phyloP scores from a whole-genome alignment of 2,888 invertebrate genomes.

The Notodonta dromedarius region DNA sequence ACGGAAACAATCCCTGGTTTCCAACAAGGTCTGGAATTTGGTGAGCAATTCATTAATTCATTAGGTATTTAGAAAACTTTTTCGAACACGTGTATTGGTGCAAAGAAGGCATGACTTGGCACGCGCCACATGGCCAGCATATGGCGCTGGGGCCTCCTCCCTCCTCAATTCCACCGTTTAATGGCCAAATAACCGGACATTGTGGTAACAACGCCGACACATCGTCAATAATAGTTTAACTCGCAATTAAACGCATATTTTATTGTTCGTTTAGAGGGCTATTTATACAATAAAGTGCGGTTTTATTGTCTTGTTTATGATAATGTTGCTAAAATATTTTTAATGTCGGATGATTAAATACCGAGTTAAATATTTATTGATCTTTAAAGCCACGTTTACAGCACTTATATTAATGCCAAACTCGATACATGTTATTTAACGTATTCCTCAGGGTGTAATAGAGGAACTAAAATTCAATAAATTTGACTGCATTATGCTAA shows the following conservation, averaged over 20 bases:
- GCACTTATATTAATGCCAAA: too few relatives aligned
- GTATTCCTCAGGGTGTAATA: too few relatives aligned
- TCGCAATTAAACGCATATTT: slow-evolving; percentile 12
- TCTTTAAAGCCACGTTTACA: neutral
- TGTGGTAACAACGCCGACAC: slow-evolving; percentile 45
- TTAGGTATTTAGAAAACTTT: slow-evolving; percentile 29
- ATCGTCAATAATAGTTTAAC: slow-evolving; percentile 25
- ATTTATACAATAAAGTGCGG: neutral
- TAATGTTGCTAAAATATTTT: neutral
- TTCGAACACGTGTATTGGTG: slow-evolving; percentile 46
- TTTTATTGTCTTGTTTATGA: slow-evolving; percentile 1
- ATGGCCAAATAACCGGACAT: slow-evolving; percentile 53
- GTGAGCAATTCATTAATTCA: too few relatives aligned
- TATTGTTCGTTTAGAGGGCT: slow-evolving; percentile 12
- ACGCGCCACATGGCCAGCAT: slow-evolving; percentile 69
- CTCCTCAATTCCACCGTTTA: slow-evolving; percentile 51
- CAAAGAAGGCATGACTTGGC: slow-evolving; percentile 51
- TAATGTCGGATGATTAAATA: neutral
- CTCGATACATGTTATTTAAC: too few relatives aligned
- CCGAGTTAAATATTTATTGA: neutral
- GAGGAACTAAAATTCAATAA: too few relatives aligned
- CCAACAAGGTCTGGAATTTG: too few relatives aligned
- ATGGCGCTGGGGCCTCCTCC: slow-evolving; percentile 48
- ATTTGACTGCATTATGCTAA: too few relatives aligned
- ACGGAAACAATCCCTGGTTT: too few relatives aligned